Conservation (phyloP, 2,797 vertebrate genomes). For the Arremon brunneinucha region DNA sequence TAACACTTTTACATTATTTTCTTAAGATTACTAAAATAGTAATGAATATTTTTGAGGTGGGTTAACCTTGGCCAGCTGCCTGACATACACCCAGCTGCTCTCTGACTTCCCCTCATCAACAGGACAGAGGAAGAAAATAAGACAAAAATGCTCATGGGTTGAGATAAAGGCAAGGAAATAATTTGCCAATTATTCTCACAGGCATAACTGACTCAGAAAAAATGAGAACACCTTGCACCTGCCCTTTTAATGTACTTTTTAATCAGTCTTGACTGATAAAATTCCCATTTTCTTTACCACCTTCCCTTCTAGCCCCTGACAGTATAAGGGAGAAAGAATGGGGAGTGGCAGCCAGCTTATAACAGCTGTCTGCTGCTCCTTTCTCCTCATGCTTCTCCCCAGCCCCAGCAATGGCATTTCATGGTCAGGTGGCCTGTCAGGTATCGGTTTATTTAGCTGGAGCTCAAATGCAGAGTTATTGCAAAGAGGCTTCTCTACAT, state of each 20-base stretch:
- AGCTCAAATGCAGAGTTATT: not conserved
- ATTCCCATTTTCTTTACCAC: not conserved
- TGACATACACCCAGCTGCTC: not conserved
- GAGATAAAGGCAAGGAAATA: not conserved
- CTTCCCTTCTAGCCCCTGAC: not conserved
- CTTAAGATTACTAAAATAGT: not conserved
- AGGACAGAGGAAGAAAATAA: not conserved
- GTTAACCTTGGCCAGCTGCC: not conserved
- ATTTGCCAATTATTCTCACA: not conserved
- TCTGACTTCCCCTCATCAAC: not conserved
- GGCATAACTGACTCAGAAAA: not conserved
- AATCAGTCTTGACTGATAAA: not conserved
- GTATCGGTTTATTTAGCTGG: not conserved
- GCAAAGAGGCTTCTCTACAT: not conserved
- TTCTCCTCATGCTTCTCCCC: not conserved
- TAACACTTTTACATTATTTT: not conserved
- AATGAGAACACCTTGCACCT: not conserved
- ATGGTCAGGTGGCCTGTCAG: not conserved
- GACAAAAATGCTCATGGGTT: rapidly evolving
- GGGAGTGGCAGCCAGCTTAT: not conserved
- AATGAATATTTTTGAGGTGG: not conserved
- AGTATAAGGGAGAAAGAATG: not conserved
- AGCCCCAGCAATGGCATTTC: not conserved
- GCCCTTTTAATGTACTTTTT: not conserved
- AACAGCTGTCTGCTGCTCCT: not conserved